These are phyloP conservation scores for Eulithis testata DNA, from an alignment of 2,888 invertebrate species.

Conservation along the genomic window DNA sequence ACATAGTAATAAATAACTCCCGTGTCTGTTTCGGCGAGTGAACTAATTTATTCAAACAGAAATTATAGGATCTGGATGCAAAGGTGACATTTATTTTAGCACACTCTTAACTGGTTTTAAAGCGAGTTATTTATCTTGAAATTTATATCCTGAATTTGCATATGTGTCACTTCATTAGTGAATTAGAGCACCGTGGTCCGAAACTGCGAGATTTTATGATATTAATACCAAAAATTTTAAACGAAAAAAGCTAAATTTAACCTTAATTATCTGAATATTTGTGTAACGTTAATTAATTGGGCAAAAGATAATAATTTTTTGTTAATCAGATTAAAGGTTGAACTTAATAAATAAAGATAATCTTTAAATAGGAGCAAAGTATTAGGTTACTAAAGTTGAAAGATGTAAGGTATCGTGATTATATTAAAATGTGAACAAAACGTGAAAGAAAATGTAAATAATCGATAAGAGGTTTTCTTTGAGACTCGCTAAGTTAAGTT, in stretches of 20 bases:
- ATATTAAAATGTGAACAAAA: constrained; percentile 7
- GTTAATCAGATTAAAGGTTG: background rate
- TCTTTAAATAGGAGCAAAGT: constrained; percentile 41
- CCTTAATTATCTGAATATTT: background rate
- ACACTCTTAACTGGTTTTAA: constrained; percentile 18
- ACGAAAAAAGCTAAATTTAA: no score
- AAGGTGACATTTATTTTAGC: constrained; percentile 12
- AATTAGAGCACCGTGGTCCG: constrained; percentile 26
- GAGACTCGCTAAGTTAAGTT: background rate
- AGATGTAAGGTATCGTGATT: constrained; percentile 11
- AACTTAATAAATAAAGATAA: constrained; percentile 25
- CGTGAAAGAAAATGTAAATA: no score
- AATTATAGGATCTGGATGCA: background rate
- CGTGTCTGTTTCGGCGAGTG: background rate
- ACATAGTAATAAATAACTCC: no score
- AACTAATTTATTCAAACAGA: constrained; percentile 3
- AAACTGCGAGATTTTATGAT: constrained; percentile 1
- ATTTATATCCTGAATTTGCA: constrained; percentile 22
- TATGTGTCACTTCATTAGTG: constrained; percentile 21
- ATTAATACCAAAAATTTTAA: background rate
- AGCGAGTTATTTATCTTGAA: constrained; percentile 10
- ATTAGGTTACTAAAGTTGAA: constrained; percentile 46
- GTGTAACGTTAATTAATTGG: background rate
- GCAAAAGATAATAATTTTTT: background rate
- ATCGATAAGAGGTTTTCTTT: no score